phyloP scores from a whole-genome alignment of 1,140 invertebrate species.

The Sitodiplosis mosellana region DNA sequence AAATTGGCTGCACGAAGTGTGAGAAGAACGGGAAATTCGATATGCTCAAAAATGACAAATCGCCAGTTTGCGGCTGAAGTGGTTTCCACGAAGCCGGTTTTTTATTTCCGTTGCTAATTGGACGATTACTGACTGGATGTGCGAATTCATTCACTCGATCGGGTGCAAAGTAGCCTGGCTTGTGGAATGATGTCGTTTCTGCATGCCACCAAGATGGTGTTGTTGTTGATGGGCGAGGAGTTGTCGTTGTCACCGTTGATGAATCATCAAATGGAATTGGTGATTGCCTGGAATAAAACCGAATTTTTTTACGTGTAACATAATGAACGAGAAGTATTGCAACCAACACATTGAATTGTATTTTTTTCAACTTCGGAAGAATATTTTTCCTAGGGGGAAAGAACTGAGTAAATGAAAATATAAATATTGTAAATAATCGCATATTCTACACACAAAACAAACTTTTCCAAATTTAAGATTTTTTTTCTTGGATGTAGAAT shows the following conservation, averaged over 20 bases:
- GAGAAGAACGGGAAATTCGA: constrained; percentile 9
- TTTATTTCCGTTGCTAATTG: constrained; percentile 6
- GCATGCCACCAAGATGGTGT: background rate
- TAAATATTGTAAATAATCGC: no score
- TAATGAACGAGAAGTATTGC: no score
- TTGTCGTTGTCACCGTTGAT: constrained; percentile 11
- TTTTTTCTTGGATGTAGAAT: no score
- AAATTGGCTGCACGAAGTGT: constrained; percentile 2
- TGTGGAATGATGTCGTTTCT: background rate
- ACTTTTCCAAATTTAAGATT: no score
- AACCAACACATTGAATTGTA: no score
- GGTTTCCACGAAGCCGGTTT: no score
- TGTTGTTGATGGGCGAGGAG: constrained; percentile 1
- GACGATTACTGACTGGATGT: background rate
- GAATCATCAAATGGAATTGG: background rate
- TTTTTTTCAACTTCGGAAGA: no score
- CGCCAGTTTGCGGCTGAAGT: constrained; percentile 15
- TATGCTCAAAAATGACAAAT: constrained; percentile 7
- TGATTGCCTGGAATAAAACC: no score
- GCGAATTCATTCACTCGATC: background rate
- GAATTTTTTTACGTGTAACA: no score
- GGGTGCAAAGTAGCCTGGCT: background rate
- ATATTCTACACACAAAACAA: no score
- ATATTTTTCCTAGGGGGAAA: no score
- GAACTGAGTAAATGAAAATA: no score